Evolutionary conservation across 1,140 invertebrate species (phyloP).

Genomic region (Parasteatoda tepidariorum): DNA sequence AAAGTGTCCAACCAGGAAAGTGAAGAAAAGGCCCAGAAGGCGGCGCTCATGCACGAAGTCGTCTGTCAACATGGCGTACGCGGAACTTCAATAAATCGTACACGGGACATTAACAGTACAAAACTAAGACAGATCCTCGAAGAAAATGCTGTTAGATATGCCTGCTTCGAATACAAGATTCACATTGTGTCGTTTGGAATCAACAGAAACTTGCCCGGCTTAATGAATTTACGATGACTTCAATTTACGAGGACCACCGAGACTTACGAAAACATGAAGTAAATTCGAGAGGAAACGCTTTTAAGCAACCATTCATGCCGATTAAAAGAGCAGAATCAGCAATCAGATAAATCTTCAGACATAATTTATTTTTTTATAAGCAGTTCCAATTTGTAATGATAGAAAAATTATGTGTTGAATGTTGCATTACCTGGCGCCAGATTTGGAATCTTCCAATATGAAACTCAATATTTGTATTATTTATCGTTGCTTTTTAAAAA

Average conservation of each 20-base stretch:
- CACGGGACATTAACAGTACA: slow-evolving; percentile 44
- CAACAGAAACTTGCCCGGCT: neutral
- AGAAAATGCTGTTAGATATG: slow-evolving; percentile 57
- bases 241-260: slow-evolving; percentile 30
- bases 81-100: slow-evolving; percentile 57
- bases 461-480: too few relatives aligned
- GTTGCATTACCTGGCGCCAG: too few relatives aligned
- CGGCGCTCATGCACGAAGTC: slow-evolving; percentile 37
- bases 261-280: slow-evolving; percentile 31
- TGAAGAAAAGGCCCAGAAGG: slow-evolving; percentile 48
- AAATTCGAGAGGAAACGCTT: slow-evolving; percentile 2
- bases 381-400: too few relatives aligned
- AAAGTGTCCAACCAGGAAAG: slow-evolving; percentile 56
- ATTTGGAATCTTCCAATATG: too few relatives aligned
- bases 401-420: too few relatives aligned
- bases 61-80: slow-evolving; percentile 55
- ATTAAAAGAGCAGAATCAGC: too few relatives aligned
- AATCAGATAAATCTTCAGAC: too few relatives aligned
- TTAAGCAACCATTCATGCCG: too few relatives aligned
- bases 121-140: slow-evolving; percentile 33
- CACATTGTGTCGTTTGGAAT: slow-evolving; percentile 9
- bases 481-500: too few relatives aligned
- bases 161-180: slow-evolving; percentile 56
- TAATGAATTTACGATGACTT: slow-evolving; percentile 55
- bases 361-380: too few relatives aligned